Conservation (phyloP, 2,888 invertebrate species). For the Tanytarsus gracilentus region DNA sequence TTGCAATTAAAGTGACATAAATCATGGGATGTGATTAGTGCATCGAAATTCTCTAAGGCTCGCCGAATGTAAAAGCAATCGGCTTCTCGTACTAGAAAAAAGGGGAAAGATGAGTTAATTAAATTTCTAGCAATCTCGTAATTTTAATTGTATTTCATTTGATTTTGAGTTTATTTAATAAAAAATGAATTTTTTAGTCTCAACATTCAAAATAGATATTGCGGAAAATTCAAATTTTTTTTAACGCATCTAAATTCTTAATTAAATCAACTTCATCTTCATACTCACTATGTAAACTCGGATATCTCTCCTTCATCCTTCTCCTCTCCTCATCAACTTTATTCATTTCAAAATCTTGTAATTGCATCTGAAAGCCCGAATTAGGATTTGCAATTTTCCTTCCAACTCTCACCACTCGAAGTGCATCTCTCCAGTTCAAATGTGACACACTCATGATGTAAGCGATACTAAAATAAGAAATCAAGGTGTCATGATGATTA, state of each 20-base stretch:
- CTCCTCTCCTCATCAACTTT: slow-evolving; percentile 73
- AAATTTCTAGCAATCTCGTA: no score
- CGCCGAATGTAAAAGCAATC: slow-evolving; percentile 68
- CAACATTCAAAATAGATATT: no score
- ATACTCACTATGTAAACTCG: slow-evolving; percentile 52
- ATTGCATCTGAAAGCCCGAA: slow-evolving; percentile 87
- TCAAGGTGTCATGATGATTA: not conserved
- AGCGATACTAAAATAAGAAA: slow-evolving; percentile 44
- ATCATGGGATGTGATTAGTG: slow-evolving; percentile 64
- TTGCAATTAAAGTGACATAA: slow-evolving; percentile 82
- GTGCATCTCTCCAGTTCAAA: slow-evolving; percentile 82
- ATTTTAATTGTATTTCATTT: not conserved
- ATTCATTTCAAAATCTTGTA: slow-evolving; percentile 80
- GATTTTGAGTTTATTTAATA: not conserved
- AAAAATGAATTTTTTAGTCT: not conserved
- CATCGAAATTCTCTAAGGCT: slow-evolving; percentile 76
- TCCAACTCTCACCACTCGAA: slow-evolving; percentile 87
- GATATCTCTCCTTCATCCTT: slow-evolving; percentile 74
- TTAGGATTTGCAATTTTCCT: slow-evolving; percentile 92
- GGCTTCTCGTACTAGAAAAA: slow-evolving; percentile 32
- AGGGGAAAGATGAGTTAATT: not conserved
- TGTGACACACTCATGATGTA: slow-evolving; percentile 92
- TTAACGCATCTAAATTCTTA: no score
- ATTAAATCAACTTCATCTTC: slow-evolving; percentile 57
- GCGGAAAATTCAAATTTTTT: no score